These are phyloP conservation scores for Gerosis bhagava DNA, from an alignment of 2,888 invertebrate genomes.

Conservation along the genomic window DNA sequence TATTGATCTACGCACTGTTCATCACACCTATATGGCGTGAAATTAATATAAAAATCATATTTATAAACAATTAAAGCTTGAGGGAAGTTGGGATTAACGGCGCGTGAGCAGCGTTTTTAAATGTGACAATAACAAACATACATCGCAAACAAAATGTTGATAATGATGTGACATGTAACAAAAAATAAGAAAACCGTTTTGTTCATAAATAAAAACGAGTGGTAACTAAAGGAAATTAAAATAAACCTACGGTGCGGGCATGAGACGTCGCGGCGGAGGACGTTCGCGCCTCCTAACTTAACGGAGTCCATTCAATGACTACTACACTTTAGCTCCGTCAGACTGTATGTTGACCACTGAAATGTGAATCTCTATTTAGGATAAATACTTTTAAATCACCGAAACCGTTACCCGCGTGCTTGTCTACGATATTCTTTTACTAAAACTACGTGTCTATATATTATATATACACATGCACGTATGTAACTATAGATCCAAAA, in stretches of 20 bases:
- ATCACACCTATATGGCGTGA: background rate
- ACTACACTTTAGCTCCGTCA: constrained; percentile 74
- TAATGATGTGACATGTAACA: constrained; percentile 24
- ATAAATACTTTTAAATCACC: constrained; percentile 50
- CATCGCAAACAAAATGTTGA: constrained; percentile 26
- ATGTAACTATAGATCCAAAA: background rate
- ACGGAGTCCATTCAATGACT: constrained; percentile 58
- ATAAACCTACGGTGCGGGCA: constrained; percentile 74
- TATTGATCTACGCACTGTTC: background rate
- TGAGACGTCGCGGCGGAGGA: constrained; percentile 74
- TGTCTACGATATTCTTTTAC: constrained; percentile 35
- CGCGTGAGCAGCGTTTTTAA: constrained; percentile 15
- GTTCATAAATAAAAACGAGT: constrained; percentile 29
- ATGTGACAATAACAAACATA: constrained; percentile 26
- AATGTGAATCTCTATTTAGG: constrained; percentile 73
- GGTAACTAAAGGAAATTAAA: constrained; percentile 59
- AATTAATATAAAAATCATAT: no score
- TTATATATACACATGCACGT: constrained; percentile 1
- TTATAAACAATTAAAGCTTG: no score
- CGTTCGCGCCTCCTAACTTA: constrained; percentile 60
- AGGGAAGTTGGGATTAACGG: constrained; percentile 10
- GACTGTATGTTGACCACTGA: constrained; percentile 78
- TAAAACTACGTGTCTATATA: constrained; percentile 14
- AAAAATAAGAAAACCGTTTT: constrained; percentile 20
- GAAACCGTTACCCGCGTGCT: constrained; percentile 61